Base-by-base conservation (phyloP, 2,113 vertebrate species). In the Hemiscyllium ocellatum region DNA sequence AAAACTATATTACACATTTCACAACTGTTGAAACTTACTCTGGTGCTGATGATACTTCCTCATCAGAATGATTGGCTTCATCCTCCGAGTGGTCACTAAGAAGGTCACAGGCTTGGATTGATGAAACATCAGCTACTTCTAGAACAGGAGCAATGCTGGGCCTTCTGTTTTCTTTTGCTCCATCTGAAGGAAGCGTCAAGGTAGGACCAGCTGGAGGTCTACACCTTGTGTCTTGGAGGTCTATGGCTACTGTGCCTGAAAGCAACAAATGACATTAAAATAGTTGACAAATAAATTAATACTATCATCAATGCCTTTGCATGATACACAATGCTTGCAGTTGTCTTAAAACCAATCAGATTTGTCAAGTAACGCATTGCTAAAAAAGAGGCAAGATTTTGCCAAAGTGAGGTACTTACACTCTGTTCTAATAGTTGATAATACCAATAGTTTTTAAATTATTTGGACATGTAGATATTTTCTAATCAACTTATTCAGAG, bases 1-100 rank as follows among this genome's bases (percentile, higher is more conserved):
- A 94, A 42, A 42, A 72, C 47, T 52, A 76, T 33, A 47, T 69
- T 29, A 52, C 69, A 52, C 4, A 72, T 50, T 50, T 42, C 68
- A 95, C 5, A 70, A 68, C 29, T 87, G 5, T 29, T 33, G 1
- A 26, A 95, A 97, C 98, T 0, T 97, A 98, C 98, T 98, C 98
- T 76, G 97, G 96, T 17, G 97, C 97, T 50, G 97, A 97, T 66
- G 97, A 97, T n/a, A 96, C 95, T 96, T 98, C 98, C 33, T 98
- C 98, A 86, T 98, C 98, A 0, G 97, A 97, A 0, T 96, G 97
- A 10, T 97, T 97, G 65, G 97, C 96, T 97, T 98, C 98, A 96
- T 98, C 98, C 97, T 98, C 98, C 1, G 98, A 98, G 66, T 98
- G 98, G 96, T 98, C 98, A 83, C 97, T 98, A 66, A 98, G 96